These are phyloP conservation scores for Prosopocoilus inquinatus DNA, from an alignment of 2,888 invertebrate species.

Conservation along the genomic window DNA sequence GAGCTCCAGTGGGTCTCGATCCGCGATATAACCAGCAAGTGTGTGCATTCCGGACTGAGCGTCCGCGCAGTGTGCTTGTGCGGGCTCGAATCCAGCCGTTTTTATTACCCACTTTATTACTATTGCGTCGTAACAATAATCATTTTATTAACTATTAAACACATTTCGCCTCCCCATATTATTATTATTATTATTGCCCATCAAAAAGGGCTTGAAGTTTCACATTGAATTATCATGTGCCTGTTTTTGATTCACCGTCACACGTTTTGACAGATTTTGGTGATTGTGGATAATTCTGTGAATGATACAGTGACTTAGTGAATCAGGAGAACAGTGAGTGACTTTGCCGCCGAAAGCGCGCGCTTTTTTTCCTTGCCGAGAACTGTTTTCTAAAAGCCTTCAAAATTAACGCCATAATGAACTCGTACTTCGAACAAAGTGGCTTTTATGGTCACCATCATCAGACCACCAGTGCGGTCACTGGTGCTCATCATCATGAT, in stretches of 20 bases:
- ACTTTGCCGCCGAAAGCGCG: constrained; percentile 4
- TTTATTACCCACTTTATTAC: constrained; percentile 45
- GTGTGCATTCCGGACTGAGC: constrained; percentile 55
- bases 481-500: constrained; percentile 61
- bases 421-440: constrained; percentile 95
- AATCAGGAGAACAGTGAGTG: constrained; percentile 13
- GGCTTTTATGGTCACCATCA: constrained; percentile 93
- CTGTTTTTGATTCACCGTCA: constrained; percentile 12
- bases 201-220: constrained; percentile 7
- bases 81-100: constrained; percentile 36
- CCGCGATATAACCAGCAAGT: constrained; percentile 65
- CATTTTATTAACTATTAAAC: constrained; percentile 42
- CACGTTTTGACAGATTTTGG: constrained; percentile 7
- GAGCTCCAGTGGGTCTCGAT: constrained; percentile 56
- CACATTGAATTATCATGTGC: constrained; percentile 11
- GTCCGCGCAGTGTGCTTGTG: constrained; percentile 46
- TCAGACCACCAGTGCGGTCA: constrained; percentile 67
- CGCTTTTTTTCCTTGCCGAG: constrained; percentile 2
- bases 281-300: constrained; percentile 9
- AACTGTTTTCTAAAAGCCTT: constrained; percentile 27
- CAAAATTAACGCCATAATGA: constrained; percentile 61
- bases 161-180: constrained; percentile 25
- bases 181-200: constrained; percentile 12
- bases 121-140: constrained; percentile 50
- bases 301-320: constrained; percentile 5